These are phyloP conservation scores for Chiroxiphia lanceolata DNA, from an alignment of 2,797 vertebrate genomes.

Conservation along the genomic window DNA sequence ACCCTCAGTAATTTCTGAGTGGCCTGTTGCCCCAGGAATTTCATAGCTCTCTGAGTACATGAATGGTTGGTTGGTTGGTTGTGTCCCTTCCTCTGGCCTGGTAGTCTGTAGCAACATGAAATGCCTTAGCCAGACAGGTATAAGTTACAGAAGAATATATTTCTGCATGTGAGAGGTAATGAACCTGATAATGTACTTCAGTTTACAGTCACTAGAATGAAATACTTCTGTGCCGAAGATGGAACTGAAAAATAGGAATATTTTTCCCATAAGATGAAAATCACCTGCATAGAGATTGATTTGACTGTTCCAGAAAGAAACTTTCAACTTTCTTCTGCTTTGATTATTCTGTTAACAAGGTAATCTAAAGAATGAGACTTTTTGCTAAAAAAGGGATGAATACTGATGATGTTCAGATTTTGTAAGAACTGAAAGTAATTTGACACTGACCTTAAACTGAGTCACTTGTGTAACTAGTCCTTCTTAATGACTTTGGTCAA, in stretches of 20 bases:
- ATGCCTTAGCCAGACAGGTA: neutral
- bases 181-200: neutral
- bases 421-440: neutral
- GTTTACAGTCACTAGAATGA: neutral
- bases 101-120: neutral
- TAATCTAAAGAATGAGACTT: slow-evolving; percentile 33
- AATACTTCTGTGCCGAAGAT: neutral
- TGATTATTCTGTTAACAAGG: neutral
- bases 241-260: neutral
- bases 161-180: neutral
- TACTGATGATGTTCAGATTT: slow-evolving; percentile 19
- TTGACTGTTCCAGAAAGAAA: neutral
- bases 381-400: neutral
- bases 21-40: neutral
- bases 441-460: neutral
- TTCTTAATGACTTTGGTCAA: neutral
- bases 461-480: neutral
- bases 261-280: neutral
- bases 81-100: neutral
- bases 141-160: neutral
- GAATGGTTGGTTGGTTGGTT: neutral
- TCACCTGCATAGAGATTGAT: neutral
- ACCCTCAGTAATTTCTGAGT: neutral
- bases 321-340: neutral
- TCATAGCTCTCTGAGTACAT: neutral